Base-by-base conservation (phyloP, 2,888 invertebrate genomes). In the Epirrhoe alternata region DNA sequence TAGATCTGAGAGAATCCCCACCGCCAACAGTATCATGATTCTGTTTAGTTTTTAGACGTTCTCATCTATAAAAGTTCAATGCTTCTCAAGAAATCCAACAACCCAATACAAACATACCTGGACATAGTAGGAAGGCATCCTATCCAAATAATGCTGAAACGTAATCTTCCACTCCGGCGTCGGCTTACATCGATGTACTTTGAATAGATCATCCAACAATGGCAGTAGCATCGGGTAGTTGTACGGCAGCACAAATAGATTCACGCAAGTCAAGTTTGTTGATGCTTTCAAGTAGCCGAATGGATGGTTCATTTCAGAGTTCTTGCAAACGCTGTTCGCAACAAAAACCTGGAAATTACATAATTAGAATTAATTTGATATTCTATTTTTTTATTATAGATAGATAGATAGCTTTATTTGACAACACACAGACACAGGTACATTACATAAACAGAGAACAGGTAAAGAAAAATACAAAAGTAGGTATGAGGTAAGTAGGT, bases 241-340 rank as follows among this genome's bases (percentile, higher is more conserved):
- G 93, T 99, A 99, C 31, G 99, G 99, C 95, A 99, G 96, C 5
- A 99, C 98, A 89, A 99, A 99, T 69, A 99, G 93, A 92, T 99
- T 99, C 47, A 99, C 99, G 85, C 98, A 97, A 0, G 96, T 97
- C 69, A 99, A 94, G 83, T 97, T 98, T 5, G 98, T 98, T 74
- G 98, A 98, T 0, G 99, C 98, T 91, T 99, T 99, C 66, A 99
- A 90, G 87, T 99, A 99, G 14, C 99, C 99, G 89, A 99, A 99
- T 0, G 99, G 99, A 86, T 97, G 97, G 52, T 97, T 97, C 55
- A 98, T 95, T 84, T 98, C 98, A 57, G 97, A 96, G 69, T 83
- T 90, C 77, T 92, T 93, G 86, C 98, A 98, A 82, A 97, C 97
- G 77, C 98, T 98, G 88, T 97, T 98, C 0, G 97, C 96, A 14